phyloP scores from a whole-genome alignment of 1,140 invertebrate species.

The Bemisia tabaci region DNA sequence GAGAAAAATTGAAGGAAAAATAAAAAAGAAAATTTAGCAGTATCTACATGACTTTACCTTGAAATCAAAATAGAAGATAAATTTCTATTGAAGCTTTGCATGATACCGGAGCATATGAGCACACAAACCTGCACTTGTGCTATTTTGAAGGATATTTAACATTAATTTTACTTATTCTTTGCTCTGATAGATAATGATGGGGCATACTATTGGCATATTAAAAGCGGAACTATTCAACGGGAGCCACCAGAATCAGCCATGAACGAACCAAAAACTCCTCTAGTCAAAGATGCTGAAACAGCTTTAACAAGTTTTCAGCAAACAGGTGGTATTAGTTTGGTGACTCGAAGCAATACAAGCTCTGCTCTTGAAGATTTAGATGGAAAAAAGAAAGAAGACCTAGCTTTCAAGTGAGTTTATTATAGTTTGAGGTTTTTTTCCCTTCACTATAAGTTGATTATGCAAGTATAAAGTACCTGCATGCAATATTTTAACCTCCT shows the following conservation, averaged over 20 bases:
- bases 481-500: too few relatives aligned
- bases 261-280: slow-evolving; percentile 33
- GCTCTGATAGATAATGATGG: slow-evolving; percentile 65
- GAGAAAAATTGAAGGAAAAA: too few relatives aligned
- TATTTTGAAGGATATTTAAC: too few relatives aligned
- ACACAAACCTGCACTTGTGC: too few relatives aligned
- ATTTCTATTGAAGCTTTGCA: too few relatives aligned
- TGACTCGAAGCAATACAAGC: slow-evolving; percentile 62
- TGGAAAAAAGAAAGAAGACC: slow-evolving; percentile 39
- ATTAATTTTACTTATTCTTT: not conserved
- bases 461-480: too few relatives aligned
- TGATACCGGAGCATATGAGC: too few relatives aligned
- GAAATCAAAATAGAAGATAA: too few relatives aligned
- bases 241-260: slow-evolving; percentile 55
- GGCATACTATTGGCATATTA: slow-evolving; percentile 96
- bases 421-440: too few relatives aligned
- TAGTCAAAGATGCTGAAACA: slow-evolving; percentile 43
- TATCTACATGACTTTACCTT: too few relatives aligned
- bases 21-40: too few relatives aligned
- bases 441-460: too few relatives aligned
- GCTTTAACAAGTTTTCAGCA: slow-evolving; percentile 34
- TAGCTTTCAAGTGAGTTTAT: slow-evolving; percentile 50
- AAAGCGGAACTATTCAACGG: slow-evolving; percentile 90
- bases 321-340: slow-evolving; percentile 41
- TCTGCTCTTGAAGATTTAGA: slow-evolving; percentile 58